Conservation (phyloP, 2,888 invertebrate species). For the Diarsia mendica region DNA sequence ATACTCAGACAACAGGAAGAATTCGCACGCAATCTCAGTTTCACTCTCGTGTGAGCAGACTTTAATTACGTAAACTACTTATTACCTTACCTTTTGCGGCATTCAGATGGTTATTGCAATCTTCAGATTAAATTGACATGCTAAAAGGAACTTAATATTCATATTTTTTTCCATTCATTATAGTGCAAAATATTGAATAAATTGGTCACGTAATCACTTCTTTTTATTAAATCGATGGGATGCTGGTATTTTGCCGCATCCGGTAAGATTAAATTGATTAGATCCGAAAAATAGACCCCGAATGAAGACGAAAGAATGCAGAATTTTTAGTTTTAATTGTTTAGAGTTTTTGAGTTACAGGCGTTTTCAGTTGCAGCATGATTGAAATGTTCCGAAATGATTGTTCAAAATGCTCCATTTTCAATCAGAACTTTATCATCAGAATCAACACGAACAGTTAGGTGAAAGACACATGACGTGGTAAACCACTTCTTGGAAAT, state of each 20-base stretch:
- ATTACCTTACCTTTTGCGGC: conserved; percentile 22
- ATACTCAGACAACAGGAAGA: conserved; percentile 58
- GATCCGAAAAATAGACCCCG: too few species aligned
- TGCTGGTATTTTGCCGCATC: too few species aligned
- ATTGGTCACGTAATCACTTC: conserved; percentile 14
- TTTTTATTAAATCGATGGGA: neutral
- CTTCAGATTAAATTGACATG: conserved; percentile 23
- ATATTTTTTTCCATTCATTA: neutral
- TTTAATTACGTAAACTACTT: conserved; percentile 58
- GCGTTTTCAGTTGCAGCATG: neutral
- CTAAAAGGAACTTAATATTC: conserved; percentile 17
- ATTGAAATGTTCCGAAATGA: neutral
- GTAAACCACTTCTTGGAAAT: neutral
- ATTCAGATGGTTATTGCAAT: conserved; percentile 22
- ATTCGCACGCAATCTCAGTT: conserved; percentile 58
- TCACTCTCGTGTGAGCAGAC: conserved; percentile 60
- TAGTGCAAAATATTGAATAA: conserved; percentile 10
- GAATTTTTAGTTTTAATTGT: neutral
- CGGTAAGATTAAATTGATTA: too few species aligned
- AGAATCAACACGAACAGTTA: neutral
- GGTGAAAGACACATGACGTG: neutral
- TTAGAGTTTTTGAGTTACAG: neutral
- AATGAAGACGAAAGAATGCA: too few species aligned
- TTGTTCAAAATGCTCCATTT: neutral
- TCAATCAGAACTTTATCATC: neutral